Evolutionary conservation across 2,113 vertebrate species (phyloP).

Genomic region (Bubo scandiacus): DNA sequence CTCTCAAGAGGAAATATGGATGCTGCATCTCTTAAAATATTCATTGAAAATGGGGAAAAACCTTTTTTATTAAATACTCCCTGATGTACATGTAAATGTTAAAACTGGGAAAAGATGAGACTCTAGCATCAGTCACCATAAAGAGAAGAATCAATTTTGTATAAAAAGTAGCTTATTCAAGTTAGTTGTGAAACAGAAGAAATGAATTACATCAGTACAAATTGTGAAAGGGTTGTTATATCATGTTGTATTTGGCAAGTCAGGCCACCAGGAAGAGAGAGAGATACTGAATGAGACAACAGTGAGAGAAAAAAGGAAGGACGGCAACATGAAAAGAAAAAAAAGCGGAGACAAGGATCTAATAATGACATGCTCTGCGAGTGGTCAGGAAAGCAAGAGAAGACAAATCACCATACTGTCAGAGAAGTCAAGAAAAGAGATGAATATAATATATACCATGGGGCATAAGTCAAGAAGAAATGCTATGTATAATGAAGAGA

Average conservation of each 20-base stretch:
- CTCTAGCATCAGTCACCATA: not conserved
- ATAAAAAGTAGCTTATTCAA: not conserved
- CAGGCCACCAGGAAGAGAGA: not conserved
- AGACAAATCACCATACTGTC: not conserved
- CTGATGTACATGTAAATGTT: not conserved
- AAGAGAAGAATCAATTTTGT: slow-evolving; percentile 5
- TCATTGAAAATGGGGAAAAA: not conserved
- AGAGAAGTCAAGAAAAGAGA: not conserved
- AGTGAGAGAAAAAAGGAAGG: not conserved
- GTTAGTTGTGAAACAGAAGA: not conserved
- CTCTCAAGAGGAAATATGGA: not conserved
- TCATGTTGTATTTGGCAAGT: not conserved
- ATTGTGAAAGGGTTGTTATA: not conserved
- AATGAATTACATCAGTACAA: not conserved
- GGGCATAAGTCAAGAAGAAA: not conserved
- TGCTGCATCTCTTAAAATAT: not conserved
- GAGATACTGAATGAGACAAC: not conserved
- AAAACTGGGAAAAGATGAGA: not conserved
- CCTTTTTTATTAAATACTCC: not conserved
- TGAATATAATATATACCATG: not conserved
- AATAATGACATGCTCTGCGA: not conserved
- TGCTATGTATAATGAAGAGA: not conserved
- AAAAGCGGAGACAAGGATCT: not conserved
- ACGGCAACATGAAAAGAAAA: not conserved
- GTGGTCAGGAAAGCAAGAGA: not conserved